Evolutionary conservation across 2,888 invertebrate genomes (phyloP).

Genomic region (Osmoderma eremita): DNA sequence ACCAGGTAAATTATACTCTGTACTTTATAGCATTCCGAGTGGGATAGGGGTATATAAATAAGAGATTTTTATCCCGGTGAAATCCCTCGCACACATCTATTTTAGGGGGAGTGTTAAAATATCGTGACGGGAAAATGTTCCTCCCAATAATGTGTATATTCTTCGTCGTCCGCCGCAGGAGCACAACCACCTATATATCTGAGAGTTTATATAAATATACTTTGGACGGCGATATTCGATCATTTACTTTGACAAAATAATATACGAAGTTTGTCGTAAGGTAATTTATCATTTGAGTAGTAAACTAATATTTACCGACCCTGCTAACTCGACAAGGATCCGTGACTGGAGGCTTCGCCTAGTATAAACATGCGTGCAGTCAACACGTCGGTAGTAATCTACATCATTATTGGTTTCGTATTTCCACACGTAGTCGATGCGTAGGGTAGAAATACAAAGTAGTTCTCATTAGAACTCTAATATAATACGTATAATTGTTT

Average conservation of each 20-base stretch:
- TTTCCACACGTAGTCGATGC: too few relatives aligned
- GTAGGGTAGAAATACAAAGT: too few relatives aligned
- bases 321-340: constrained; percentile 13
- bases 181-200: neutral
- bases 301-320: constrained; percentile 20
- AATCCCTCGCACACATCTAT: constrained; percentile 1
- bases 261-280: constrained; percentile 23
- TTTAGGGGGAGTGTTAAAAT: constrained; percentile 1
- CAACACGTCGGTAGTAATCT: neutral
- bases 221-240: constrained; percentile 4
- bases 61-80: constrained; percentile 1
- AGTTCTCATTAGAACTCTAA: too few relatives aligned
- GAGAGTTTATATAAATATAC: neutral
- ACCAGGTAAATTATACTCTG: constrained; percentile 4
- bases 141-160: neutral
- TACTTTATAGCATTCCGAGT: constrained; percentile 13
- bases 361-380: constrained; percentile 3
- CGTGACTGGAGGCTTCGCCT: neutral
- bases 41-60: constrained; percentile 12
- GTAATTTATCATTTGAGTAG: constrained; percentile 28
- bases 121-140: neutral
- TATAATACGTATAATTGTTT: too few relatives aligned
- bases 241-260: constrained; percentile 28
- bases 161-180: neutral
- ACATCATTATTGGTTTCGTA: too few relatives aligned